Evolutionary conservation across 2,888 invertebrate genomes (phyloP), one percentile per base, ranked within the genome.

Genomic region (Yponomeuta plumbellus): DNA sequence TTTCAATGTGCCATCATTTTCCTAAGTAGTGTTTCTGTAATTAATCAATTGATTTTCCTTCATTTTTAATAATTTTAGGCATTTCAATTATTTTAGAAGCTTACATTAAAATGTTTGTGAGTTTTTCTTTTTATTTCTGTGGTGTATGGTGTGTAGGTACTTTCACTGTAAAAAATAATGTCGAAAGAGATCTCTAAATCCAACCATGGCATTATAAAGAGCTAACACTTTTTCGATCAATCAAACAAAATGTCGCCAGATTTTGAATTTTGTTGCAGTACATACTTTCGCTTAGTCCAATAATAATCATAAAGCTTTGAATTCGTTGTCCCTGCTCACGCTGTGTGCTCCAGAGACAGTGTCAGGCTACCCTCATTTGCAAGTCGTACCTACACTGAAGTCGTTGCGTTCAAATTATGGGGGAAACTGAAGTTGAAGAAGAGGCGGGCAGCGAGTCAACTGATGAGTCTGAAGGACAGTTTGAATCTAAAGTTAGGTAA

Each of bases 371-470:
- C 17, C 44, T 52, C 17, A 44, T 10, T 5, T 2, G 17, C 44
- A 34, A 34, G 34, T 34, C 44, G 17, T 44, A 44, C 6, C 4
- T 52, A 17, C 17, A 13, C 44, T 2, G 44, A 52, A 13, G 44
- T 17, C 61, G 61, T 61, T 61, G n/a, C 17, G 11, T 34, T 61
- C 26, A 5, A 63, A 63, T 44, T 5, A 63, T 63, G 63, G 63
- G 3, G 23, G 65, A 65, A 22, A 34, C 26, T 6, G 59, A 65
- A 59, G 39, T 52, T n/a, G 62, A 62, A 62, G 62, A 62, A 10
- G 20, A 59, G 21, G 59, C 44, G 11, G 59, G 13, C 22, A 59
- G 21, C 2, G 59, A 59, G 59, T 11, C 5, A 11, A 21, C 23
- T 22, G 1, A 20, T 4, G 44, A 52, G 17, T 13, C 44, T 8